Evolutionary conservation across 2,888 invertebrate species (phyloP).

Genomic region (Ormyrus rosae): DNA sequence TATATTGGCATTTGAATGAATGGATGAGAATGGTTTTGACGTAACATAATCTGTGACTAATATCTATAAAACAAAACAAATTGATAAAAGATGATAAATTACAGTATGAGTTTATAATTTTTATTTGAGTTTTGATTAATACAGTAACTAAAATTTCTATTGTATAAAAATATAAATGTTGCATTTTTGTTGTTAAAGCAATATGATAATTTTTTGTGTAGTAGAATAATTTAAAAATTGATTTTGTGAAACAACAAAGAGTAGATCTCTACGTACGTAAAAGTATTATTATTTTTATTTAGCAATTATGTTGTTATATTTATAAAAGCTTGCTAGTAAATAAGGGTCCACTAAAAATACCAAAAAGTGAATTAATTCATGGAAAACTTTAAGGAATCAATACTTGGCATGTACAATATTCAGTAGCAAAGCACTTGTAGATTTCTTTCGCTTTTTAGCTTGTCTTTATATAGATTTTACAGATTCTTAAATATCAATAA

Average conservation of each 20-base stretch:
- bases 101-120: background rate
- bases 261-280: background rate
- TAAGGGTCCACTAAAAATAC: background rate
- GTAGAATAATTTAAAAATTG: background rate
- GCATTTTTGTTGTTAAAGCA: conserved; percentile 19
- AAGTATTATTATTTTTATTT: conserved; percentile 4
- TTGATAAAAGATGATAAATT: background rate
- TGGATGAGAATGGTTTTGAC: conserved; percentile 36
- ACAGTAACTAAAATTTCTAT: too few species aligned
- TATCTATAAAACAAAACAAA: conserved; percentile 5
- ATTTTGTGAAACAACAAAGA: background rate
- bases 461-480: conserved; percentile 39
- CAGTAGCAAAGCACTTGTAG: conserved; percentile 50
- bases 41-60: conserved; percentile 13
- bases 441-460: conserved; percentile 42
- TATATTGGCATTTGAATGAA: conserved; percentile 37
- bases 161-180: conserved; percentile 8
- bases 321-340: conserved; percentile 13
- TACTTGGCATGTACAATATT: conserved; percentile 50
- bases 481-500: conserved; percentile 25
- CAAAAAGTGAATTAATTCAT: conserved; percentile 41
- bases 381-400: conserved; percentile 56
- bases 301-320: conserved; percentile 11
- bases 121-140: too few species aligned
- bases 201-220: background rate